Evolutionary conservation across 1,140 invertebrate species (phyloP).

Genomic region (Brachionus koreanus): DNA sequence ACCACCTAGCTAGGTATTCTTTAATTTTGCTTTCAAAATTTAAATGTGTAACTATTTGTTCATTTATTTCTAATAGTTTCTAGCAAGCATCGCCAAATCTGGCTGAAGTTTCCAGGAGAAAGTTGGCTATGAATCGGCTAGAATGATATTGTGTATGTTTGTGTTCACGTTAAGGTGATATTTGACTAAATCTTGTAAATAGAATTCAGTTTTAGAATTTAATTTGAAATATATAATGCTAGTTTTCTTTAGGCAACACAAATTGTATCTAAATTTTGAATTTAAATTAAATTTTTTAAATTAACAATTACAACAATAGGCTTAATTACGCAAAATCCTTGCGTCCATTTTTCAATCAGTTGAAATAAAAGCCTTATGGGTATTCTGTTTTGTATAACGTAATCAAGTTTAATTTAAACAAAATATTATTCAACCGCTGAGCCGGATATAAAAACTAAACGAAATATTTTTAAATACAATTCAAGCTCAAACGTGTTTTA

Average conservation of each 20-base stretch:
- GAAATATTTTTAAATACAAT: neutral
- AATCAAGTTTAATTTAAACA: neutral
- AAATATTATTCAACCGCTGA: constrained; percentile 2
- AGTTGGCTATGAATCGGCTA: neutral
- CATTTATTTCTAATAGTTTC: neutral
- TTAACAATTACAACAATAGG: neutral
- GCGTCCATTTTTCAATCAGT: neutral
- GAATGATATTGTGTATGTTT: neutral
- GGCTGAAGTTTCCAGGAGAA: neutral
- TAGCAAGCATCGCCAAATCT: neutral
- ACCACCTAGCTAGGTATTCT: neutral
- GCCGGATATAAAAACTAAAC: neutral
- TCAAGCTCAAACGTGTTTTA: neutral
- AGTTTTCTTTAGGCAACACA: neutral
- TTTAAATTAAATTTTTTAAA: neutral
- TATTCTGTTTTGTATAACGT: neutral
- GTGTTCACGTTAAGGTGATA: neutral
- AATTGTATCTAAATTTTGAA: constrained; percentile 2
- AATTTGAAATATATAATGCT: neutral
- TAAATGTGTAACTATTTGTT: neutral
- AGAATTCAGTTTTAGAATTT: neutral
- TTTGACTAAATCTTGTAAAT: neutral
- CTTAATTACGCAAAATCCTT: neutral
- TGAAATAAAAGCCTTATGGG: neutral
- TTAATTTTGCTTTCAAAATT: too few species aligned